phyloP scores from a whole-genome alignment of 2,888 invertebrate species.

The Anorthoa munda region DNA sequence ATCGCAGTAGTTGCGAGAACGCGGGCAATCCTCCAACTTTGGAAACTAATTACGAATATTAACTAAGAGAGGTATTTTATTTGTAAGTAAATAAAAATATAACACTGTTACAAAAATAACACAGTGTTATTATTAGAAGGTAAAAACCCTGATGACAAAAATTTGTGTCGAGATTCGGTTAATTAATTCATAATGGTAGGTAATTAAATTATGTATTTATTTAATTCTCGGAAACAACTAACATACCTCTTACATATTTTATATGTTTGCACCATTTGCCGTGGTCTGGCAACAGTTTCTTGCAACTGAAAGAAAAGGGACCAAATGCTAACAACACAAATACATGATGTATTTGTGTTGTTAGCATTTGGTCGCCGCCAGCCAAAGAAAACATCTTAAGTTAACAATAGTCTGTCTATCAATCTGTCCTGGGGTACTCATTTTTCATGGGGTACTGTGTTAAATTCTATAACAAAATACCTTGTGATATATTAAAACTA shows the following conservation, averaged over 20 bases:
- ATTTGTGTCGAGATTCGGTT: neutral
- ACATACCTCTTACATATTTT: neutral
- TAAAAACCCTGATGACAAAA: neutral
- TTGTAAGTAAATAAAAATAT: neutral
- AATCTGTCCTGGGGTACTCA: too few relatives aligned
- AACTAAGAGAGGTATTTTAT: neutral
- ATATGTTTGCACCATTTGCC: neutral
- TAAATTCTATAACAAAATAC: too few relatives aligned
- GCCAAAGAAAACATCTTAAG: slow-evolving; percentile 28
- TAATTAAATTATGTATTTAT: too few relatives aligned
- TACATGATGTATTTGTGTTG: too few relatives aligned
- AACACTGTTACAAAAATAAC: neutral
- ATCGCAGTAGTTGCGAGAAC: slow-evolving; percentile 5
- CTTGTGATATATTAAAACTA: too few relatives aligned
- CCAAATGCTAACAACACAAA: slow-evolving; percentile 10
- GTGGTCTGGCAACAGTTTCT: slow-evolving; percentile 1
- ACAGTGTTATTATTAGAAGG: neutral
- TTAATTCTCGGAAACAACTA: slow-evolving; percentile 4
- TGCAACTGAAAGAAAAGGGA: neutral
- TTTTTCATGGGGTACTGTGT: too few relatives aligned
- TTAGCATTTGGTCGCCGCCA: too few relatives aligned
- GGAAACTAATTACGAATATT: slow-evolving; percentile 43
- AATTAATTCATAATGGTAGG: too few relatives aligned
- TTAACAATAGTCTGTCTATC: slow-evolving; percentile 50
- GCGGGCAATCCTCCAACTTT: slow-evolving; percentile 5